Conservation (phyloP, 1,140 invertebrate species). For the Listronotus oregonensis region DNA sequence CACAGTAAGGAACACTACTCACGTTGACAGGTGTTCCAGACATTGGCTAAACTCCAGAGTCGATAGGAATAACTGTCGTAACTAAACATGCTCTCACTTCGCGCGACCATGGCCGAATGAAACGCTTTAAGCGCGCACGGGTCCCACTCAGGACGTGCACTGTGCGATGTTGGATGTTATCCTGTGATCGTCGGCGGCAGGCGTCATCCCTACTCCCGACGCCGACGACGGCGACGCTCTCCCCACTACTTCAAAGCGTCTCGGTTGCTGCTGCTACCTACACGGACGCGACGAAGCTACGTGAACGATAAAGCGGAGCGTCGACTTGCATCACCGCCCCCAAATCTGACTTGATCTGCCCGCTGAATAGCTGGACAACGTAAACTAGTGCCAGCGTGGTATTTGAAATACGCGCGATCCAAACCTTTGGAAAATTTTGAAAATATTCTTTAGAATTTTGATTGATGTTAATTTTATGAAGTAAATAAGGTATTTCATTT, state of each 20-base stretch:
- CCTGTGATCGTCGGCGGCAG: conserved; percentile 58
- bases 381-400: neutral
- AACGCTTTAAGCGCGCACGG: conserved; percentile 44
- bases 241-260: conserved; percentile 18
- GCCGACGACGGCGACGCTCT: conserved; percentile 42
- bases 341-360: conserved; percentile 26
- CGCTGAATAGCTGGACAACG: conserved; percentile 5
- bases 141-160: conserved; percentile 39
- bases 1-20: conserved; percentile 56
- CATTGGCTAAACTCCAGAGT: conserved; percentile 72
- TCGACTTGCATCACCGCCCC: conserved; percentile 42
- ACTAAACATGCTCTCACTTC: conserved; percentile 69
- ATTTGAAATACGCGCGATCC: neutral
- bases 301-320: conserved; percentile 21
- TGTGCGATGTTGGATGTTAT: conserved; percentile 39
- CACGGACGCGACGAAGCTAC: conserved; percentile 39
- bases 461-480: too few relatives aligned
- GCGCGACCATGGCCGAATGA: conserved; percentile 67
- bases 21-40: conserved; percentile 72
- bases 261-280: conserved; percentile 42
- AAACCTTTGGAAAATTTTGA: neutral
- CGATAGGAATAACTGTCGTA: conserved; percentile 72
- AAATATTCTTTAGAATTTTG: neutral
- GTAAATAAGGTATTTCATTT: too few relatives aligned
- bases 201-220: conserved; percentile 50